A percentile compares a stretch with the other conserved stretches of the same genome.
Conservation (phyloP, 1,140 invertebrate genomes). For the Hestina assimilis region DNA sequence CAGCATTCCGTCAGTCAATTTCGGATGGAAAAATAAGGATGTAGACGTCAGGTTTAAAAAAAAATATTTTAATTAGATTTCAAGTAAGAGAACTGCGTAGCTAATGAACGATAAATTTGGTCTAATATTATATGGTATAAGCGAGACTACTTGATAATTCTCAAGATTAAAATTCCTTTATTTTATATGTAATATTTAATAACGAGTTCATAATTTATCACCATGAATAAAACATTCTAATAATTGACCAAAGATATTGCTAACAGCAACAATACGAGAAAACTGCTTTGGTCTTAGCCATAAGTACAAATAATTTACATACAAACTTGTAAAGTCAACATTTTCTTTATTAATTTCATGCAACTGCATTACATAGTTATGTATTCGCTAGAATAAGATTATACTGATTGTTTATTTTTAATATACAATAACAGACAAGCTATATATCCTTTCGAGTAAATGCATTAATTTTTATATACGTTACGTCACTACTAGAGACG, state of each 20-base stretch:
- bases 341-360: constrained; percentile 22
- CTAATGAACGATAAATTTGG: constrained; percentile 16
- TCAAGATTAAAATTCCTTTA: constrained; percentile 59
- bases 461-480: constrained; percentile 16
- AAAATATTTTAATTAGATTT: not conserved
- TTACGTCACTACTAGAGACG: constrained; percentile 43
- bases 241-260: constrained; percentile 77
- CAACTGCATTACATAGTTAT: constrained; percentile 17
- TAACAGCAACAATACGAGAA: constrained; percentile 67
- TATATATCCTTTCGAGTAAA: constrained; percentile 36
- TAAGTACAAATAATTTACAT: constrained; percentile 53
- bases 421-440: constrained; percentile 52
- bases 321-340: constrained; percentile 35
- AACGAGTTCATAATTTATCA: constrained; percentile 60
- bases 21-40: not conserved
- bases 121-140: constrained; percentile 23
- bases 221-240: constrained; percentile 66
- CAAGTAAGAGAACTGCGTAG: constrained; percentile 12
- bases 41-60: constrained; percentile 1
- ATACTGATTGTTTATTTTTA: constrained; percentile 38
- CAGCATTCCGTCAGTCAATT: constrained; percentile 4
- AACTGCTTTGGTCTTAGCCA: constrained; percentile 70
- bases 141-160: constrained; percentile 35
- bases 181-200: constrained; percentile 48
- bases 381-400: constrained; percentile 22